These are phyloP conservation scores for Melanotaenia duboulayi DNA, from an alignment of 2,113 vertebrate genomes.

Conservation along the genomic window DNA sequence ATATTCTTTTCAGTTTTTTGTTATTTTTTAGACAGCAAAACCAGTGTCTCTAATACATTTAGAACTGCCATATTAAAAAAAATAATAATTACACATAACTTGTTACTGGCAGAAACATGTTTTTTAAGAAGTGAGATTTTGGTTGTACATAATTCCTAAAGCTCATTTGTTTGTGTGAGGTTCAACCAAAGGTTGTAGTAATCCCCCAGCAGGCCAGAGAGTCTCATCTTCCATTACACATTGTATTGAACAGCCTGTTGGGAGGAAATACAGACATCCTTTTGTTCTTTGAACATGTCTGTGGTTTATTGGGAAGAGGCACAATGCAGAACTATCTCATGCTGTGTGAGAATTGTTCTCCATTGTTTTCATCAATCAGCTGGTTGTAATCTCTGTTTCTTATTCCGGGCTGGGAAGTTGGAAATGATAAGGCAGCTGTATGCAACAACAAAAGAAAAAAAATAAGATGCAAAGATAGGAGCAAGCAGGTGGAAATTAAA, in stretches of 20 bases:
- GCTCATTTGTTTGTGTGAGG: conserved; percentile 59
- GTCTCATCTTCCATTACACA: conserved; percentile 66
- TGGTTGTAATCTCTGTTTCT: conserved; percentile 45
- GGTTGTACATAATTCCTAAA: conserved; percentile 11
- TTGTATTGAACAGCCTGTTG: conserved; percentile 53
- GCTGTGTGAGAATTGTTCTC: conserved; percentile 36
- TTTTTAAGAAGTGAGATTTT: conserved; percentile 33
- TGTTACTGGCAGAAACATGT: conserved; percentile 3
- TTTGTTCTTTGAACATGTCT: conserved; percentile 52
- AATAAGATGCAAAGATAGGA: conserved; percentile 43
- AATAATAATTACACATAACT: background rate
- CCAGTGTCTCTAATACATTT: background rate
- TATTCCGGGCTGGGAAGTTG: conserved; percentile 22
- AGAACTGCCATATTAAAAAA: conserved; percentile 7
- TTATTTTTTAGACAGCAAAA: background rate
- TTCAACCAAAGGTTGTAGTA: conserved; percentile 64
- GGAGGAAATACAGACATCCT: conserved; percentile 59
- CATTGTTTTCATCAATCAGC: conserved; percentile 60
- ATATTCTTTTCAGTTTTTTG: background rate
- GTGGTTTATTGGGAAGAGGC: conserved; percentile 34
- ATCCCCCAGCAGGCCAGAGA: conserved; percentile 59
- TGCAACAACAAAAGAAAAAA: conserved; percentile 35
- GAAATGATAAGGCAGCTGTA: conserved; percentile 47
- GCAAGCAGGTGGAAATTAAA: conserved; percentile 34
- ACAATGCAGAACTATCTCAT: conserved; percentile 54